Conservation (phyloP, 2,113 vertebrate species). For the Proteles cristata region DNA sequence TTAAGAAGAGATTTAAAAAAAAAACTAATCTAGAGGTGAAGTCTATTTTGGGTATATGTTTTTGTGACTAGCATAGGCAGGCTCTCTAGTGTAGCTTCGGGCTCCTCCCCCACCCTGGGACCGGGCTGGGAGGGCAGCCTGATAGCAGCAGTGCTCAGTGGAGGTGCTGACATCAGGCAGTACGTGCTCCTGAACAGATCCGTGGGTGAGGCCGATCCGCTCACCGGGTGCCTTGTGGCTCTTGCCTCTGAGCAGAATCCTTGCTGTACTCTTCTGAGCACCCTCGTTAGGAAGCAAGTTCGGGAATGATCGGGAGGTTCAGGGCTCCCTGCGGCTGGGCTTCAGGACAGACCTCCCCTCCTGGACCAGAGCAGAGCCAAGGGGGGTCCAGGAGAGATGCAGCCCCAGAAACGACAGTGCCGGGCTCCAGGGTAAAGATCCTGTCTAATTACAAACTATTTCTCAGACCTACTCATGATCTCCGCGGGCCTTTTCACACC, state of each 20-base stretch:
- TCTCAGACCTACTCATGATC: not conserved
- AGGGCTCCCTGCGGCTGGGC: not conserved
- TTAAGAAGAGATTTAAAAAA: not conserved
- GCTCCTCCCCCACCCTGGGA: not conserved
- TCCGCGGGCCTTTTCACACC: not conserved
- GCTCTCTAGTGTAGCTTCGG: not conserved
- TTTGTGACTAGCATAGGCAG: not conserved
- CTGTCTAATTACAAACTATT: not conserved
- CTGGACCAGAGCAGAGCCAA: not conserved
- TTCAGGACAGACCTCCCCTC: not conserved
- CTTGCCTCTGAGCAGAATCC: not conserved
- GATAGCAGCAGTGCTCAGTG: rapidly evolving
- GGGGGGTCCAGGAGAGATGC: not conserved
- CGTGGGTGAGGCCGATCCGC: rapidly evolving
- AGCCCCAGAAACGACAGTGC: rapidly evolving
- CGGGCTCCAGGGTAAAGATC: not conserved
- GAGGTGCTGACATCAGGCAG: not conserved
- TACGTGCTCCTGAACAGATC: not conserved
- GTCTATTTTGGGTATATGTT: not conserved
- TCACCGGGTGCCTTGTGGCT: not conserved
- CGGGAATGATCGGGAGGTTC: not conserved
- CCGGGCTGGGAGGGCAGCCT: not conserved
- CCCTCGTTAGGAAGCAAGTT: not conserved
- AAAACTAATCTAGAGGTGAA: not conserved
- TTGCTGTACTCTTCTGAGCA: not conserved